phyloP scores from a whole-genome alignment of 1,140 invertebrate genomes.

The Musca domestica region DNA sequence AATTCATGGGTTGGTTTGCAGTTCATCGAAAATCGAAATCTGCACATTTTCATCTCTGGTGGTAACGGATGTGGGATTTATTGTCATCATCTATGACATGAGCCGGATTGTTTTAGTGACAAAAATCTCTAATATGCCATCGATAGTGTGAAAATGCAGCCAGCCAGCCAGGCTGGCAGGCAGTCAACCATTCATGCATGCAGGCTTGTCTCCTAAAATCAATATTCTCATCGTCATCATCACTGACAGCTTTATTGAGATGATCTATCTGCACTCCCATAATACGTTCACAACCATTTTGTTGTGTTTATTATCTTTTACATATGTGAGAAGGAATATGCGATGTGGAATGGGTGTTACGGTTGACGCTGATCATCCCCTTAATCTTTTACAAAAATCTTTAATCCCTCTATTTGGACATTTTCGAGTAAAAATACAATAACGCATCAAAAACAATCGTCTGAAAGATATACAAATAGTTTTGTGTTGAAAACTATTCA shows the following conservation, averaged over 20 bases:
- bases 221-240: conserved; percentile 8
- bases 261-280: background rate
- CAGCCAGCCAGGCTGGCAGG: background rate
- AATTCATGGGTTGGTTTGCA: background rate
- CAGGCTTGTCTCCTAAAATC: background rate
- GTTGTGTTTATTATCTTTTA: background rate
- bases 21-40: background rate
- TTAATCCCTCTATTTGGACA: too few relatives aligned
- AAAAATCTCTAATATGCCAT: conserved; percentile 15
- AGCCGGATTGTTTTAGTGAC: background rate
- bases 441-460: too few relatives aligned
- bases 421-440: too few relatives aligned
- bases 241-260: background rate
- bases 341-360: too few relatives aligned
- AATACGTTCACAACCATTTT: too few relatives aligned
- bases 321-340: too few relatives aligned
- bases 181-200: background rate
- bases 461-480: background rate
- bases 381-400: too few relatives aligned
- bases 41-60: background rate
- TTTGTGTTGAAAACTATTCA: background rate
- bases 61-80: background rate
- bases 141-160: conserved; percentile 7
- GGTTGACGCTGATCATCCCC: too few relatives aligned
- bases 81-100: background rate